Base-by-base conservation (phyloP, 2,113 vertebrate species). In the Centropus unirufus region DNA sequence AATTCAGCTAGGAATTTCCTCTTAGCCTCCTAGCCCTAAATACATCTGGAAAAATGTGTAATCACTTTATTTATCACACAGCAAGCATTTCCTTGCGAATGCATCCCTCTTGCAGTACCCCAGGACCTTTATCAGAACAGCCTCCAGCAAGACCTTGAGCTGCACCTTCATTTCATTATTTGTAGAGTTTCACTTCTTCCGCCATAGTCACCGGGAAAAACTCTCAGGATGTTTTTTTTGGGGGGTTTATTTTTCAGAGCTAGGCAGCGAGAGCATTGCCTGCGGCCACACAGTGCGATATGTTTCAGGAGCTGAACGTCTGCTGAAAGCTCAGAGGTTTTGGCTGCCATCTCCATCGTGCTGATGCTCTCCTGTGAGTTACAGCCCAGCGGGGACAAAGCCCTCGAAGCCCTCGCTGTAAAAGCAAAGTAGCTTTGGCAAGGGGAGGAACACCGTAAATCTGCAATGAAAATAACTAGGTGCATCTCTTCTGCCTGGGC, bases 1-100 rank as follows among this genome's bases (percentile, higher is more conserved):
- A 91, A 93, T 95, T 84, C 95, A 95, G 91, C 78, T 85, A 93
- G 81, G 87, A 95, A 95, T 96, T 96, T 95, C 95, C 94, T 92
- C 87, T 96, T 47, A 34, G 52, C 61, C 73, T 92, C 61, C 63
- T 52, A 49, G 76, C 66, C 87, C 81, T 36, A 76, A 84, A 89
- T 24, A 12, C 86, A 89, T 68, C 92, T 89, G 91, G 91, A 75
- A 91, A 92, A 87, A 75, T 0, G 2, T 36, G 14, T 4, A 32
- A 87, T 84, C 39, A 3, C 66, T 94, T 83, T 82, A 70, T 90
- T 89, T 89, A 82, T 82, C 58, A 8, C n/a, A 79, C n/a, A 79
- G 34, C 58, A 54, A 84, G 9, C 2, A 64, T 89, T 91, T 94
- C 73, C 57, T 34, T 57, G 74, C 64, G 39, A 72, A 40, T 7